Evolutionary conservation across 2,113 vertebrate species (phyloP).

Genomic region (Pogonocichla stellata): DNA sequence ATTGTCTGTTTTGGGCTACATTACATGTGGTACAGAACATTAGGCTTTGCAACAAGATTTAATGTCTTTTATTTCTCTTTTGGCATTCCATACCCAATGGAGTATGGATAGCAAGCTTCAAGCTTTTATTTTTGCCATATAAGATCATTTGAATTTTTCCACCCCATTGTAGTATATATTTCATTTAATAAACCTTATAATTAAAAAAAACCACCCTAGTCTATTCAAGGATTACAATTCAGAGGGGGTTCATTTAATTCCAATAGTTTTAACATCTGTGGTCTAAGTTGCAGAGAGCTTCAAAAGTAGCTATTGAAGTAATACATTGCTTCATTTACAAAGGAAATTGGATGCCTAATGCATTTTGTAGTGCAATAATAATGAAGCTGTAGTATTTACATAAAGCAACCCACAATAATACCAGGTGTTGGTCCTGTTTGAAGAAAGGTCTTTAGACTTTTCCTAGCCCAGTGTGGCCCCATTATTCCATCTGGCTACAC

Average conservation of each 20-base stretch:
- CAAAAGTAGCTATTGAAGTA: slow-evolving; percentile 7
- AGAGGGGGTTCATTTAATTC: slow-evolving; percentile 11
- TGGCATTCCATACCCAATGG: background rate
- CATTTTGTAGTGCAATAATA: background rate
- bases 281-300: background rate
- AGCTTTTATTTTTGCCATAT: slow-evolving; percentile 5
- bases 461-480: background rate
- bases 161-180: background rate
- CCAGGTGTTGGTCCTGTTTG: background rate
- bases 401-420: background rate
- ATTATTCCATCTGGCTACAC: background rate
- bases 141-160: background rate
- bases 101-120: background rate
- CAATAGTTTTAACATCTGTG: slow-evolving; percentile 32
- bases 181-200: slow-evolving; percentile 26
- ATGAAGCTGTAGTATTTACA: background rate
- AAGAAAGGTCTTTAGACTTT: background rate
- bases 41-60: background rate
- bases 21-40: background rate
- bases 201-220: background rate
- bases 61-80: slow-evolving; percentile 1
- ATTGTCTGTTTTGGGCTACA: background rate
- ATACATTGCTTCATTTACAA: slow-evolving; percentile 26
- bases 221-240: slow-evolving; percentile 4
- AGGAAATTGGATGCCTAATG: slow-evolving; percentile 2